Conservation (phyloP, 2,113 vertebrate genomes). For the Oenanthe melanoleuca region DNA sequence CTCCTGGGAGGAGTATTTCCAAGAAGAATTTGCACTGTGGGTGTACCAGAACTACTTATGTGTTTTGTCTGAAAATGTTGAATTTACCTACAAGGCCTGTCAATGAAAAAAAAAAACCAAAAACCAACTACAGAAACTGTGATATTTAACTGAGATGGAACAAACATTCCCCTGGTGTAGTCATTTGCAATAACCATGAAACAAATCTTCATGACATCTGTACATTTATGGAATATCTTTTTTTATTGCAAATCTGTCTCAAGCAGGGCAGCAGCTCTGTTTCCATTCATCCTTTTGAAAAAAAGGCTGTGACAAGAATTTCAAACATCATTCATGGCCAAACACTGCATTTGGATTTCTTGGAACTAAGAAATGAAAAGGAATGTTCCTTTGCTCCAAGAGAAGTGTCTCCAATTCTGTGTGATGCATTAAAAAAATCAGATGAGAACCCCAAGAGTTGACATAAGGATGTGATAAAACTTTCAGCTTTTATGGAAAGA, state of each 20-base stretch:
- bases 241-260: constrained; percentile 12
- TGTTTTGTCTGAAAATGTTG: neutral
- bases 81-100: neutral
- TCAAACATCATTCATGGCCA: neutral
- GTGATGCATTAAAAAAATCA: neutral
- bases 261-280: neutral
- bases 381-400: constrained; percentile 14
- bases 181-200: neutral
- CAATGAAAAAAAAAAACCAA: neutral
- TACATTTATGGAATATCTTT: neutral
- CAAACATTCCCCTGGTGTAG: neutral
- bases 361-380: neutral
- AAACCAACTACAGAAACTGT: neutral
- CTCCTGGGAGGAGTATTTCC: constrained; percentile 5
- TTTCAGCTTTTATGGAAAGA: neutral
- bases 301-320: neutral
- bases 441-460: constrained; percentile 25
- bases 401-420: neutral
- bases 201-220: neutral
- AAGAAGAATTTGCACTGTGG: neutral
- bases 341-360: neutral
- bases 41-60: neutral
- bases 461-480: constrained; percentile 35
- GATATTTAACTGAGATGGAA: neutral
- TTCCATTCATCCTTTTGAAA: constrained; percentile 15